phyloP scores from a whole-genome alignment of 2,113 vertebrate species.

The Scytalopus superciliaris region DNA sequence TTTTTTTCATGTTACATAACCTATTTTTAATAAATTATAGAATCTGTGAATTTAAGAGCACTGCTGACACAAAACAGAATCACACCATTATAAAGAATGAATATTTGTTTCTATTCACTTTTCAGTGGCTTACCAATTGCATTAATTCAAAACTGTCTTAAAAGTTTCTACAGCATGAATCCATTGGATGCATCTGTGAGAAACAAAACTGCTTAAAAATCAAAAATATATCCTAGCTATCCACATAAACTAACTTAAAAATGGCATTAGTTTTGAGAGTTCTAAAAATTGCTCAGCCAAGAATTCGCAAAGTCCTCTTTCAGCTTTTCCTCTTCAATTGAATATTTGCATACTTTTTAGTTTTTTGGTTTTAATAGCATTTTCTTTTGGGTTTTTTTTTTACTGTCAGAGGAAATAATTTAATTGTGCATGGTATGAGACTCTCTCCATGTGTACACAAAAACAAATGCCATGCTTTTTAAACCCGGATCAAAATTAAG shows the following conservation, averaged over 20 bases:
- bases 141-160: background rate
- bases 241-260: background rate
- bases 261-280: background rate
- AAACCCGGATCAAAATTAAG: background rate
- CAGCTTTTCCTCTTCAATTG: background rate
- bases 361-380: background rate
- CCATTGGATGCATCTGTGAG: background rate
- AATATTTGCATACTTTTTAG: background rate
- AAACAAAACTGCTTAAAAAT: background rate
- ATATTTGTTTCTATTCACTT: background rate
- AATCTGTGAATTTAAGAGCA: background rate
- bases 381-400: background rate
- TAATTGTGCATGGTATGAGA: background rate
- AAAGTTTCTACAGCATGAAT: background rate
- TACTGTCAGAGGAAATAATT: background rate
- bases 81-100: background rate
- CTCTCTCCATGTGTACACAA: background rate
- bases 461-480: background rate
- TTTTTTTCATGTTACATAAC: background rate
- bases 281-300: background rate
- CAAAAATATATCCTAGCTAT: background rate
- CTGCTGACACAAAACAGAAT: background rate
- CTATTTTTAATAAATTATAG: background rate
- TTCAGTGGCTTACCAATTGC: background rate
- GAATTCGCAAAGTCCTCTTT: background rate